Conservation (phyloP, 2,797 vertebrate species). For the Cuculus canorus region DNA sequence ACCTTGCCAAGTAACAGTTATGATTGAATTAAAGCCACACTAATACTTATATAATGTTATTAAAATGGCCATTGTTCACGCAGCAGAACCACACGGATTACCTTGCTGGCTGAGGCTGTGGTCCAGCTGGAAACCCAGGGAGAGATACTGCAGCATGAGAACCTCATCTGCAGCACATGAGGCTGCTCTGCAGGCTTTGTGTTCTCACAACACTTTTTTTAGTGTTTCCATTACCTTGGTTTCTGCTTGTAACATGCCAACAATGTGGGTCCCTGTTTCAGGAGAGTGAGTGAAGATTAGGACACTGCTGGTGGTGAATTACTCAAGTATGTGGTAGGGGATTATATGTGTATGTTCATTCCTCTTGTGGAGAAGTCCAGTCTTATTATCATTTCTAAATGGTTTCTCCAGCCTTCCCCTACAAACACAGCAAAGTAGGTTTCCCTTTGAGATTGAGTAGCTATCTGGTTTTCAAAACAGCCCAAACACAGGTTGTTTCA, state of each 20-base stretch:
- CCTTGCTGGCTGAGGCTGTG: not conserved
- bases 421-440: not conserved
- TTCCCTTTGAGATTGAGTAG: not conserved
- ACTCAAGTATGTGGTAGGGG: not conserved
- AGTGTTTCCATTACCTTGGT: not conserved
- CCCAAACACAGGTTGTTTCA: not conserved
- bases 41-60: not conserved
- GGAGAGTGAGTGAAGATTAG: not conserved
- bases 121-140: not conserved
- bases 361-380: not conserved
- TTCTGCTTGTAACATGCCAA: not conserved
- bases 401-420: not conserved
- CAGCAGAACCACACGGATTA: not conserved
- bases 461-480: not conserved
- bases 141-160: not conserved
- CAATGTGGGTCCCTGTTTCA: not conserved
- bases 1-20: not conserved
- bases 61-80: conserved; percentile 11
- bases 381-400: not conserved
- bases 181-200: not conserved
- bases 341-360: not conserved
- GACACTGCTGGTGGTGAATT: not conserved
- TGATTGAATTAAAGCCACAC: not conserved
- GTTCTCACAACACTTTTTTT: not conserved
- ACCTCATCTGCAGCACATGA: not conserved